Evolutionary conservation across 2,888 invertebrate genomes (phyloP), one percentile per base, ranked within the genome.

Genomic region (Cybosia mesomella): DNA sequence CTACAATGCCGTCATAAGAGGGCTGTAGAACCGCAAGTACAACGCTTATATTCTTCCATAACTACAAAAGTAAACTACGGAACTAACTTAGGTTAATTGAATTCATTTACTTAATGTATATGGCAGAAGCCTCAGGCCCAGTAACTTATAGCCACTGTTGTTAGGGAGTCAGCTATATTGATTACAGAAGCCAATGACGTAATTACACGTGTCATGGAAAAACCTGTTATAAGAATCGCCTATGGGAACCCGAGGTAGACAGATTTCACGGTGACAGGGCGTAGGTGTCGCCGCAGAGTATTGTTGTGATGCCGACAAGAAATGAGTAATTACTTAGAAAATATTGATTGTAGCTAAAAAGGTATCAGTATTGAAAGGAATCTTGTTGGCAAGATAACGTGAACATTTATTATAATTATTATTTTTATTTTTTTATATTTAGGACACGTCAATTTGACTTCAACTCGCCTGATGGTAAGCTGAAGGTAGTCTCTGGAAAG

Each of bases 141-240:
- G 18, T 22, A 13, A 34, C 34, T 21, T 4, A 34, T 13, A 58
- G 3, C 9, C 2, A 58, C 18, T 59, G 39, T 59, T 59, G 58
- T 36, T 34, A 22, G 36, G 36, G 36, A 59, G 24, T 59, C 59
- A 10, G 10, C 39, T 24, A 39, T 24, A 59, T 59, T 28, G 61
- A 63, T 24, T 64, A 57, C 2, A 24, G 55, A 36, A 62, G 53
- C 21, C 11, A 54, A 28, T 64, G 55, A 55, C 57, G 55, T 21
- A 49, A 63, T 9, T 22, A 15, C 22, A 62, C 39, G 49, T 49
- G 49, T 49, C 9, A n/a, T 49, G n/a, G 49, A 49, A 39, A 36
- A 36, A 64, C 55, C 55, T 36, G 34, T 55, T 57, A 9, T 21
- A 57, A 57, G 57, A 36, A 64, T 64, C 64, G 54, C 63, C 63